phyloP scores from a whole-genome alignment of 1,140 invertebrate genomes.

The Pseudomyrmex flavicornis region DNA sequence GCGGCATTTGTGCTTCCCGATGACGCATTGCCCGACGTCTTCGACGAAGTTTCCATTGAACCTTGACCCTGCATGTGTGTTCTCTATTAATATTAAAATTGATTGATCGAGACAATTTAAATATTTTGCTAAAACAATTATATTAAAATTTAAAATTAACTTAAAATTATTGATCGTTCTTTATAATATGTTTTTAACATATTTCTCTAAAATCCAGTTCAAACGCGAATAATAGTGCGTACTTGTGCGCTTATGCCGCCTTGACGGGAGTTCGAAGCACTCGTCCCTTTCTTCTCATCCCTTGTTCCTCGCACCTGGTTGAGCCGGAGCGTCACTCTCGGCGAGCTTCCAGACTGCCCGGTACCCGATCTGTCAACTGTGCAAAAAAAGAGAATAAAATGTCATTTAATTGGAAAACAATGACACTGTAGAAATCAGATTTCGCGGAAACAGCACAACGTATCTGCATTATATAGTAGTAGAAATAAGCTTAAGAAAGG shows the following conservation, averaged over 20 bases:
- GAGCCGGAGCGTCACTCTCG: constrained; percentile 87
- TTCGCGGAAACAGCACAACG: background rate
- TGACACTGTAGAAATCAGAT: constrained; percentile 19
- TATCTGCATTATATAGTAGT: too few species aligned
- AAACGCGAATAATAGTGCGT: background rate
- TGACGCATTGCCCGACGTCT: constrained; percentile 68
- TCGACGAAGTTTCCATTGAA: constrained; percentile 80
- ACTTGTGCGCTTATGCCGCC: constrained; percentile 72
- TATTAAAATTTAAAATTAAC: too few species aligned
- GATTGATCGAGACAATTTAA: background rate
- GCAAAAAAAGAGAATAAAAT: constrained; percentile 57
- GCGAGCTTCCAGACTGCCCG: constrained; percentile 83
- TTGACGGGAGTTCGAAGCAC: constrained; percentile 73
- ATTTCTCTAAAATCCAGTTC: background rate
- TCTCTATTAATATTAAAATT: background rate
- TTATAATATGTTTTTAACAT: too few species aligned
- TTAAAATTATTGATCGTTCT: too few species aligned
- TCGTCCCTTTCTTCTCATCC: constrained; percentile 85
- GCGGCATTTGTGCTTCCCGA: constrained; percentile 68
- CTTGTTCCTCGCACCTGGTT: constrained; percentile 85
- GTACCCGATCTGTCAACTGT: constrained; percentile 84
- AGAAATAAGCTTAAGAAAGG: too few species aligned
- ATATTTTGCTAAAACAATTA: too few species aligned
- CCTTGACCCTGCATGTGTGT: constrained; percentile 65
- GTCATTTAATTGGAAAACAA: constrained; percentile 51